Evolutionary conservation across 2,888 invertebrate species (phyloP).

Genomic region (Escarpia spicata): DNA sequence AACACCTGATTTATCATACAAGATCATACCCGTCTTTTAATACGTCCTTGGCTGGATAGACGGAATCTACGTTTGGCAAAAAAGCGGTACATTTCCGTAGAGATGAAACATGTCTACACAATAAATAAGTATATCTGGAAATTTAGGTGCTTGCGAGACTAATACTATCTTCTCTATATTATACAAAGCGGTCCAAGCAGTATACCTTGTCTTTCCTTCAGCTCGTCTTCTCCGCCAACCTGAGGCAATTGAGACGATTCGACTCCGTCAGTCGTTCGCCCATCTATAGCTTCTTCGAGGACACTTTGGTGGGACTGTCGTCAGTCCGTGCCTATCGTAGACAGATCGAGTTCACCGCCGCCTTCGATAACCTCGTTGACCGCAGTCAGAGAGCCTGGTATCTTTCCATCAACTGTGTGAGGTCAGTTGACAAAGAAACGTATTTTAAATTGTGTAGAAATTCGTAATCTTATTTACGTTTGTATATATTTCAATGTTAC

Average conservation of each 20-base stretch:
- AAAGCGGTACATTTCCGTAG: too few species aligned
- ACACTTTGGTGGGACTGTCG: slow-evolving; percentile 78
- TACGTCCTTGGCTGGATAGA: too few species aligned
- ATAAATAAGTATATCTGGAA: too few species aligned
- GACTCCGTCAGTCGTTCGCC: slow-evolving; percentile 93
- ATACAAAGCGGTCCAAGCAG: neutral
- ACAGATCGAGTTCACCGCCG: slow-evolving; percentile 70
- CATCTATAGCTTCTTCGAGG: slow-evolving; percentile 93
- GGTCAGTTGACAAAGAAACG: slow-evolving; percentile 21
- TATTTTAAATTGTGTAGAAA: neutral
- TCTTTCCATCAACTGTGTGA: slow-evolving; percentile 26
- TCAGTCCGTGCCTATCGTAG: slow-evolving; percentile 87
- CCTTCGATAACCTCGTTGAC: slow-evolving; percentile 36
- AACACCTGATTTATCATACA: too few species aligned
- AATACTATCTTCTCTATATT: too few species aligned
- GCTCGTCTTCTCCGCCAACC: slow-evolving; percentile 91
- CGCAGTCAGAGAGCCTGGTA: slow-evolving; percentile 41
- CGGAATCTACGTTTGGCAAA: too few species aligned
- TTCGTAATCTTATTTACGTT: neutral
- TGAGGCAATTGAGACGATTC: slow-evolving; percentile 89
- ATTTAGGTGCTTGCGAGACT: too few species aligned
- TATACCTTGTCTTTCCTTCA: slow-evolving; percentile 63
- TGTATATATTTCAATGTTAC: neutral
- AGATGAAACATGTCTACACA: too few species aligned
- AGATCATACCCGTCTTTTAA: too few species aligned